Base-by-base conservation (phyloP, 2,113 vertebrate genomes). In the Ifrita kowaldi region DNA sequence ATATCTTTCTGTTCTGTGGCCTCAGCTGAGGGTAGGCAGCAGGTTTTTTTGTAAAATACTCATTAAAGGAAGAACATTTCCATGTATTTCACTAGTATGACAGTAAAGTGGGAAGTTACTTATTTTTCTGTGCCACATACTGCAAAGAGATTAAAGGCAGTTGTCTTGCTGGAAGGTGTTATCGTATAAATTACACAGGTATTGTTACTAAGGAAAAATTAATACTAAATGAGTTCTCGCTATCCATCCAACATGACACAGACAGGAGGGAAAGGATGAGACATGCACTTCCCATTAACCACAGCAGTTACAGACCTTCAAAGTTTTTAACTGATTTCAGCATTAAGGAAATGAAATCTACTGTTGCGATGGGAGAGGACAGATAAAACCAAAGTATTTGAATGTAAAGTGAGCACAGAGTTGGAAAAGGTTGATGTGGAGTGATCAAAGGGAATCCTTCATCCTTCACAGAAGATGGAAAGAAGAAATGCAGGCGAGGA, bases 401-500 rank as follows among this genome's bases (percentile, higher is more conserved):
- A 88, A 92, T 84, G 64, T 78, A 20, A 81, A 90, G 65, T 32
- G 78, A 85, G 33, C 49, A 64, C 39, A 42, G 74, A 41, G 52
- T 49, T 91, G 78, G 60, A 79, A 89, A 87, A 79, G 37, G 53
- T 85, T 89, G 76, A 50, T 78, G 79, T 46, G 30, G 60, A 68
- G 10, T 67, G 93, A 95, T 96, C 96, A 97, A 96, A 96, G 73
- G 24, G 68, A 94, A 89, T 70, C 44, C 50, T 95, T 95, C 33
- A 68, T 64, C 52, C 62, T 84, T 94, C 49, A 53, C 12, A 52
- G 71, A 67, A 53, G 64, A 71, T 14, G 5, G 56, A 49, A 93
- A 64, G 52, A 74, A 80, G 30, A 86, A 89, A 71, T 11, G 9
- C 10, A 90, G 62, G 44, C 64, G 14, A 92, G 37, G 64, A 94